These are phyloP conservation scores for Linurgus olivaceus DNA, from an alignment of 2,797 vertebrate species.

Conservation along the genomic window DNA sequence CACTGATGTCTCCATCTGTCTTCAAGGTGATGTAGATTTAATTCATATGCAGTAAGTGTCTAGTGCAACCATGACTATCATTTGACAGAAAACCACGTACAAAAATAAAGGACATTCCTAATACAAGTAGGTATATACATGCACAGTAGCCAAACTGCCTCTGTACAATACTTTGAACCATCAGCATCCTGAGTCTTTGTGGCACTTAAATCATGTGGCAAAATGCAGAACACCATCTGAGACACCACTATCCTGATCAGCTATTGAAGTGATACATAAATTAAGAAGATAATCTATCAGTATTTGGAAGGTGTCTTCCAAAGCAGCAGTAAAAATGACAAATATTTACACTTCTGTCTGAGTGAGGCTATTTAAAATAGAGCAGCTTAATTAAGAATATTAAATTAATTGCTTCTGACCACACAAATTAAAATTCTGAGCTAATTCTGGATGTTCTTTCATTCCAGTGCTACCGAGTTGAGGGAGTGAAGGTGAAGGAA, in stretches of 20 bases:
- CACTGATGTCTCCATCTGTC: background rate
- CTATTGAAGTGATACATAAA: background rate
- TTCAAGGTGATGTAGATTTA: background rate
- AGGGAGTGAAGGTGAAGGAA: background rate
- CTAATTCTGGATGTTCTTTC: background rate
- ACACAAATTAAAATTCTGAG: background rate
- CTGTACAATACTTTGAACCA: constrained; percentile 1
- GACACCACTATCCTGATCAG: background rate
- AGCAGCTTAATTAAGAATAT: constrained; percentile 24
- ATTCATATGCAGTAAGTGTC: background rate
- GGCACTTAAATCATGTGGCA: constrained; percentile 48
- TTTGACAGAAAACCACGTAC: background rate
- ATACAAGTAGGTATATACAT: background rate
- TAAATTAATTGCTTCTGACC: background rate
- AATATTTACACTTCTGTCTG: constrained; percentile 1
- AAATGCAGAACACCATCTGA: background rate
- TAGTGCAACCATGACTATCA: background rate
- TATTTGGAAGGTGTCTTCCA: constrained; percentile 30
- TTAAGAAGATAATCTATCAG: background rate
- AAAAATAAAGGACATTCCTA: background rate
- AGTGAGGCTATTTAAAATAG: constrained; percentile 19
- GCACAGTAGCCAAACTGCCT: background rate
- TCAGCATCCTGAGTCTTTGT: constrained; percentile 41
- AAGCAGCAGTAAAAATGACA: constrained; percentile 31
- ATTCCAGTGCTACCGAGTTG: background rate